These are phyloP conservation scores for Agrotis exclamationis DNA, from an alignment of 2,888 invertebrate genomes.

Conservation along the genomic window DNA sequence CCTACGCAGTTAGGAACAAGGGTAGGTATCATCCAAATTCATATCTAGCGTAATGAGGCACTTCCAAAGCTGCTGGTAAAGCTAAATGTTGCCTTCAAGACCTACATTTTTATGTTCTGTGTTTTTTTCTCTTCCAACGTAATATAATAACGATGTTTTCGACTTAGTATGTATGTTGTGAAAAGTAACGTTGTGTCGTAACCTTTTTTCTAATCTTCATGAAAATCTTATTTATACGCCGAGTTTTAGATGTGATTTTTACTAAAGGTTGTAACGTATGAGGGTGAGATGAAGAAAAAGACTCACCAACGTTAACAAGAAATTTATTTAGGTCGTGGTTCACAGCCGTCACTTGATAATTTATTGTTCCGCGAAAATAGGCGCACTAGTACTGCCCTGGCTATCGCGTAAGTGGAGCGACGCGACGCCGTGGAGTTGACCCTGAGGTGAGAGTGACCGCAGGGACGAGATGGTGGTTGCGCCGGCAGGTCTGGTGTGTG, in stretches of 20 bases:
- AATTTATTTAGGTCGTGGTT: too few species aligned
- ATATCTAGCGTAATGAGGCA: slow-evolving; percentile 50
- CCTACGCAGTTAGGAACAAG: slow-evolving; percentile 8
- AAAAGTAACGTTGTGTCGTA: slow-evolving; percentile 56
- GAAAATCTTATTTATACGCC: slow-evolving; percentile 43
- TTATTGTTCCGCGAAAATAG: too few species aligned
- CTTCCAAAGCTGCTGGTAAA: slow-evolving; percentile 49
- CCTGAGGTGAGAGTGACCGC: too few species aligned
- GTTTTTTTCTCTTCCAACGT: slow-evolving; percentile 18
- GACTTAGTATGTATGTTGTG: slow-evolving; percentile 51
- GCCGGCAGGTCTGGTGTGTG: too few species aligned
- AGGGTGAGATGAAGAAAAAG: too few species aligned
- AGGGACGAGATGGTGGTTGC: too few species aligned
- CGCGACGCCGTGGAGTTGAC: too few species aligned
- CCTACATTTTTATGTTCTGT: slow-evolving; percentile 53
- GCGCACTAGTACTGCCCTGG: too few species aligned
- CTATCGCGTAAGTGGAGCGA: too few species aligned
- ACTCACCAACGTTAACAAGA: too few species aligned
- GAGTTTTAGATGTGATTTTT: slow-evolving; percentile 23
- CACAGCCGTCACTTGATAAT: too few species aligned
- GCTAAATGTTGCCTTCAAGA: slow-evolving; percentile 48
- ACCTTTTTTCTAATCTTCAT: slow-evolving; percentile 48
- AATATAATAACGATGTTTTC: slow-evolving; percentile 46
- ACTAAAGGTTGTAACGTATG: too few species aligned
- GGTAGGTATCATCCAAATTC: slow-evolving; percentile 31